Conservation (phyloP, 1,140 invertebrate species). For the Anagrus nilaparvatae region DNA sequence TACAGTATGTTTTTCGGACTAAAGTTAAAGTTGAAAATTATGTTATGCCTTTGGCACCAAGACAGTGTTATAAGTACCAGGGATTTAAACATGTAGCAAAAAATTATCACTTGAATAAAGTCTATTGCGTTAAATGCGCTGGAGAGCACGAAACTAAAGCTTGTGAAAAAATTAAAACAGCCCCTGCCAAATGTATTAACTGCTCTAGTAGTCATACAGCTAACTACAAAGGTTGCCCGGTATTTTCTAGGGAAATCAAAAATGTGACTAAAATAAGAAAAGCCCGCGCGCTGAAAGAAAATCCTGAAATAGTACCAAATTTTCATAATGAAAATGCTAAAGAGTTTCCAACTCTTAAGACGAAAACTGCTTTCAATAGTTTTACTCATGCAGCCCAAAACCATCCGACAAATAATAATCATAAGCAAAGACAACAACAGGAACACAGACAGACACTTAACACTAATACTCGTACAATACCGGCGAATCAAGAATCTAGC, state of each 20-base stretch:
- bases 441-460: too few species aligned
- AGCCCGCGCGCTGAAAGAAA: background rate
- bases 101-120: background rate
- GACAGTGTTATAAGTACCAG: slow-evolving; percentile 1
- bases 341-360: background rate
- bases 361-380: background rate
- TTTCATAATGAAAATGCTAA: background rate
- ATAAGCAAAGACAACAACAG: too few species aligned
- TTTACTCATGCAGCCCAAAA: too few species aligned
- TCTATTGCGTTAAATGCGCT: slow-evolving; percentile 1
- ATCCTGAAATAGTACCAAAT: background rate
- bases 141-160: background rate
- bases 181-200: too few species aligned
- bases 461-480: too few species aligned
- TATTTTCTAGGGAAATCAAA: too few species aligned
- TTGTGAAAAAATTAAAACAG: background rate
- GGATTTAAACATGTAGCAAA: slow-evolving; percentile 1
- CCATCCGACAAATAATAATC: too few species aligned
- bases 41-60: background rate
- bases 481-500: too few species aligned
- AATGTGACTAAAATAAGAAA: too few species aligned
- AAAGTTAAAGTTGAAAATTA: background rate
- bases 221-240: background rate
- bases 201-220: background rate
- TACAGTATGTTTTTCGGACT: background rate